These are phyloP conservation scores for Chrysocyon brachyurus DNA, from an alignment of 2,797 vertebrate genomes.

Conservation along the genomic window DNA sequence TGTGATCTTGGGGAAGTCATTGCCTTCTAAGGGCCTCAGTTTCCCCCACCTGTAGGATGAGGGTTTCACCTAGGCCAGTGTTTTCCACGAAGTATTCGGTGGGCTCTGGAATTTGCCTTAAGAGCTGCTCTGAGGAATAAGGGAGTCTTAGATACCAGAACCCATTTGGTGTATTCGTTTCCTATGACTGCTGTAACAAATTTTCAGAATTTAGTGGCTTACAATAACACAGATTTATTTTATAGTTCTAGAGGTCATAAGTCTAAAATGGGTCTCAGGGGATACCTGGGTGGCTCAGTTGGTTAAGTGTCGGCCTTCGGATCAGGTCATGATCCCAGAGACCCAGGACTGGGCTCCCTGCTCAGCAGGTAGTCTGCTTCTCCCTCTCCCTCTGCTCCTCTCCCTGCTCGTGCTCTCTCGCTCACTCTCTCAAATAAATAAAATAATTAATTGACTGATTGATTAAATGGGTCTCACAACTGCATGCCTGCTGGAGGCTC, in stretches of 20 bases:
- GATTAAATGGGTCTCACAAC: background rate
- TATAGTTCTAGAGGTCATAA: background rate
- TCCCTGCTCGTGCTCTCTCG: no score
- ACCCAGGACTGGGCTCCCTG: no score
- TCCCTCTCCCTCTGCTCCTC: no score
- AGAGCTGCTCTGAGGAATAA: background rate
- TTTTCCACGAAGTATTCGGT: background rate
- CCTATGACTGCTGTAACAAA: background rate
- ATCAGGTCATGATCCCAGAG: no score
- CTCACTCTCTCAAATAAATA: no score
- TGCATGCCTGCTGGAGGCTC: background rate
- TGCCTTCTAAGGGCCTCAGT: background rate
- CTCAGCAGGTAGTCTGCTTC: no score
- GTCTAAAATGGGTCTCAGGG: background rate
- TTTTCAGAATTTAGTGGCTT: background rate
- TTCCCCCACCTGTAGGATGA: background rate
- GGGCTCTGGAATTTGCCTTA: background rate
- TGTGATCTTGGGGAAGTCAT: background rate
- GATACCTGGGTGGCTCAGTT: no score
- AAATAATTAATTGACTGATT: no score
- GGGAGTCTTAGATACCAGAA: background rate
- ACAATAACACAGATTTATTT: background rate
- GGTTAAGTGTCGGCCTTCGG: no score
- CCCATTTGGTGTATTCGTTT: background rate
- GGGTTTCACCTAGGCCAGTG: background rate